phyloP scores from a whole-genome alignment of 1,140 invertebrate genomes.

The Magallana ariakensis region DNA sequence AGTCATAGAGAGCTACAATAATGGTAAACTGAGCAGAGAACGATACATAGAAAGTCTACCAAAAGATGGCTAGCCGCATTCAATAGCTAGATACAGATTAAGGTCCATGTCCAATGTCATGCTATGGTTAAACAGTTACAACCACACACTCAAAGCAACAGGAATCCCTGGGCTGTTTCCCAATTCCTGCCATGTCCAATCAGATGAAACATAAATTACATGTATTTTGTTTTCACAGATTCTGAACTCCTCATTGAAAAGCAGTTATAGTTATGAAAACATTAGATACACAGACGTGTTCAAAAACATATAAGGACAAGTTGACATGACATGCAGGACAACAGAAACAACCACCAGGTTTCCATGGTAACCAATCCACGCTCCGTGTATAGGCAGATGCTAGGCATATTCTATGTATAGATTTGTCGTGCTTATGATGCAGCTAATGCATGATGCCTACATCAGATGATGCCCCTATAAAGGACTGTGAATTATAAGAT shows the following conservation, averaged over 20 bases:
- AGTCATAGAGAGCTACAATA: too few relatives aligned
- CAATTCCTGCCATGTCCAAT: not conserved
- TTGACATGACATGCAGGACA: conserved; percentile 8
- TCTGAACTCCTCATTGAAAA: too few relatives aligned
- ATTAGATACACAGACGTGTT: too few relatives aligned
- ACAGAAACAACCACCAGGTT: not conserved
- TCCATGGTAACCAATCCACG: not conserved
- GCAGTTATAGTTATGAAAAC: too few relatives aligned
- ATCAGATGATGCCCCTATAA: not conserved
- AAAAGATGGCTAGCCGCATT: too few relatives aligned
- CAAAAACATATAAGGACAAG: not conserved
- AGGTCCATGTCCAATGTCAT: too few relatives aligned
- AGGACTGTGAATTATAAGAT: not conserved
- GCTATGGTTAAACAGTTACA: too few relatives aligned
- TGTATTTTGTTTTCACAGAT: too few relatives aligned
- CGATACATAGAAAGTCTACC: too few relatives aligned
- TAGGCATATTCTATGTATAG: not conserved
- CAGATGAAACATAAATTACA: not conserved
- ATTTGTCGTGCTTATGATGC: not conserved
- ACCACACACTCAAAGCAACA: conserved; percentile 20
- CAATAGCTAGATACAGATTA: too few relatives aligned
- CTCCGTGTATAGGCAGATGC: not conserved
- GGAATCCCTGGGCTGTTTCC: not conserved
- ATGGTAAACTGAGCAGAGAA: too few relatives aligned
- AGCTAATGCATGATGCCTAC: not conserved